Evolutionary conservation across 2,113 vertebrate species (phyloP).

Genomic region (rat (Rattus norvegicus)): DNA sequence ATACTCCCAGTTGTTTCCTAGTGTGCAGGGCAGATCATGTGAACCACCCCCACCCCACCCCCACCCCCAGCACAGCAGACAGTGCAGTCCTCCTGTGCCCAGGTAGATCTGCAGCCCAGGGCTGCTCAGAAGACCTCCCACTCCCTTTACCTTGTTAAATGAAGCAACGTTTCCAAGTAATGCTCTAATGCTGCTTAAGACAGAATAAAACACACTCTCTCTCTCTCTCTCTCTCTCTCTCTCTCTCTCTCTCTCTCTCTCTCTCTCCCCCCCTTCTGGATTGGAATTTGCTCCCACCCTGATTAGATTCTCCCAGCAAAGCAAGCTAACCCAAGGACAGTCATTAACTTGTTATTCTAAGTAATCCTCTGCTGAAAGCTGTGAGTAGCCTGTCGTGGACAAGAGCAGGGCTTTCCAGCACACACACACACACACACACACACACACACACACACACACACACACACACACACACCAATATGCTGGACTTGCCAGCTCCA

Average conservation of each 20-base stretch:
- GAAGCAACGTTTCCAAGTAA: not conserved
- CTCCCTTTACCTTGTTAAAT: not conserved
- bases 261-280: not conserved
- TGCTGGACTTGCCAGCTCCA: not conserved
- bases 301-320: conserved; percentile 30
- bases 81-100: not conserved
- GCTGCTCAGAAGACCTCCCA: not conserved
- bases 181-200: not conserved
- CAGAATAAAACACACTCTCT: not conserved
- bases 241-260: not conserved
- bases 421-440: not conserved
- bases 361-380: conserved; percentile 80
- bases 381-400: conserved; percentile 54
- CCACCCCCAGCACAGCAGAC: not conserved
- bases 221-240: not conserved
- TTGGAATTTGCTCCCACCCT: conserved; percentile 64
- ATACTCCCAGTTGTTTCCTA: not conserved
- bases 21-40: not conserved
- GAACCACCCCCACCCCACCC: no score
- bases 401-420: not conserved
- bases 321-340: conserved; percentile 53
- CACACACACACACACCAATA: not conserved
- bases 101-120: not conserved
- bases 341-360: conserved; percentile 76
- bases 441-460: not conserved